These are phyloP conservation scores for Pyrrhia umbra DNA, from an alignment of 2,888 invertebrate species.

Conservation along the genomic window DNA sequence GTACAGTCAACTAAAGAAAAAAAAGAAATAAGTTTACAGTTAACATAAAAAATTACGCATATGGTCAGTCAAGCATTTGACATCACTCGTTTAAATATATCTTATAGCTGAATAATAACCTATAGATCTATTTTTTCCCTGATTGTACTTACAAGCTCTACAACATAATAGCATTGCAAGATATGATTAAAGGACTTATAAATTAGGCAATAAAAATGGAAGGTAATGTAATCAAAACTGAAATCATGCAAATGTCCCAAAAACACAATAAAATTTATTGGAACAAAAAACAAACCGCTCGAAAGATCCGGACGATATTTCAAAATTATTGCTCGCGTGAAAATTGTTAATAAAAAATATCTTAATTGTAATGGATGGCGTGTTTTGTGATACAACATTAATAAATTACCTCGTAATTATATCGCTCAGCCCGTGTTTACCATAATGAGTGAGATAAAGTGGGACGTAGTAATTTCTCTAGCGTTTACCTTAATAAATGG, in stretches of 20 bases:
- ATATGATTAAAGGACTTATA: no score
- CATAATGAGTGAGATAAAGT: constrained; percentile 85
- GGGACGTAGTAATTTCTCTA: constrained; percentile 65
- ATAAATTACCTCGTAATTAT: constrained; percentile 85
- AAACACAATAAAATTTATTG: constrained; percentile 35
- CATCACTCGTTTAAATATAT: no score
- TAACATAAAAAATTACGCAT: no score
- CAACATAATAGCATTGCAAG: no score
- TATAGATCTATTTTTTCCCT: no score
- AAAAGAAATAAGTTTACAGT: neutral
- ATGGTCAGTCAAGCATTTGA: no score
- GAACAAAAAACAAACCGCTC: constrained; percentile 45
- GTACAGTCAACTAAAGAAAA: constrained; percentile 5
- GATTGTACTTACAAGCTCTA: no score
- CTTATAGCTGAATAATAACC: no score
- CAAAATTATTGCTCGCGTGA: constrained; percentile 79
- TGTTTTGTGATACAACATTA: constrained; percentile 85
- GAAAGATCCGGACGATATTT: constrained; percentile 56
- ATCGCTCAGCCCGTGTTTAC: constrained; percentile 83
- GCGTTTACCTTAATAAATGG: constrained; percentile 55
- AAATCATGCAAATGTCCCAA: neutral
- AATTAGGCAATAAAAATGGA: no score
- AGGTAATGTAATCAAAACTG: constrained; percentile 25
- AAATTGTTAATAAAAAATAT: constrained; percentile 85
- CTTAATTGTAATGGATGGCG: constrained; percentile 83